Evolutionary conservation across 2,888 invertebrate species (phyloP).

Genomic region (Eutolmus rufibarbis): DNA sequence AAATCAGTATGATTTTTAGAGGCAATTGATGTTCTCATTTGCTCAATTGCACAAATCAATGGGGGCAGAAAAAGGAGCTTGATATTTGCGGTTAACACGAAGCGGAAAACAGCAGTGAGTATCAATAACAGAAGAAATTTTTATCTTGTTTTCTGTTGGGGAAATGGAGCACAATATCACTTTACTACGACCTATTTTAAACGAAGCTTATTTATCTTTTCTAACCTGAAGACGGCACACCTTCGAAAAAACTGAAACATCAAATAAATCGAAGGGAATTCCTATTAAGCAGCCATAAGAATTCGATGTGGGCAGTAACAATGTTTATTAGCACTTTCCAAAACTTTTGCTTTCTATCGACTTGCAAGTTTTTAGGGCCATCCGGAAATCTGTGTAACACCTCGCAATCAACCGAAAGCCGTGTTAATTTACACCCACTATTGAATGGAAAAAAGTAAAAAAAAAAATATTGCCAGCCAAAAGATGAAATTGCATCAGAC

Average conservation of each 20-base stretch:
- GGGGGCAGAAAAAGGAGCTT: neutral
- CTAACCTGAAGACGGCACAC: neutral
- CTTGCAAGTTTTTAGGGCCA: neutral
- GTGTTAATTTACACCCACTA: slow-evolving; percentile 5
- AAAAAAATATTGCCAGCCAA: neutral
- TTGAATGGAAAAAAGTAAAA: neutral
- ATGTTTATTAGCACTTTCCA: neutral
- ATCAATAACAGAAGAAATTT: slow-evolving; percentile 1
- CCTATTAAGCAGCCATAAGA: neutral
- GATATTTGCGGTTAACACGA: slow-evolving; percentile 5
- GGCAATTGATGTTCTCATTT: neutral
- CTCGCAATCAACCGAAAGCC: neutral
- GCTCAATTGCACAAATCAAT: neutral
- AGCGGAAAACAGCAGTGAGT: neutral
- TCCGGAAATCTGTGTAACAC: neutral
- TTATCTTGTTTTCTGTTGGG: neutral
- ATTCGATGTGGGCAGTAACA: neutral
- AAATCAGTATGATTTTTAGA: neutral
- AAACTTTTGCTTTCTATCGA: slow-evolving; percentile 15
- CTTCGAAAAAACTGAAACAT: neutral
- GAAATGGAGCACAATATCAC: neutral
- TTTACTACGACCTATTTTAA: neutral
- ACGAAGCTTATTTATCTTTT: neutral
- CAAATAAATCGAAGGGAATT: neutral
- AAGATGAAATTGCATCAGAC: neutral